Evolutionary conservation across 2,113 vertebrate species (phyloP).

Genomic region (Tachycineta bicolor): DNA sequence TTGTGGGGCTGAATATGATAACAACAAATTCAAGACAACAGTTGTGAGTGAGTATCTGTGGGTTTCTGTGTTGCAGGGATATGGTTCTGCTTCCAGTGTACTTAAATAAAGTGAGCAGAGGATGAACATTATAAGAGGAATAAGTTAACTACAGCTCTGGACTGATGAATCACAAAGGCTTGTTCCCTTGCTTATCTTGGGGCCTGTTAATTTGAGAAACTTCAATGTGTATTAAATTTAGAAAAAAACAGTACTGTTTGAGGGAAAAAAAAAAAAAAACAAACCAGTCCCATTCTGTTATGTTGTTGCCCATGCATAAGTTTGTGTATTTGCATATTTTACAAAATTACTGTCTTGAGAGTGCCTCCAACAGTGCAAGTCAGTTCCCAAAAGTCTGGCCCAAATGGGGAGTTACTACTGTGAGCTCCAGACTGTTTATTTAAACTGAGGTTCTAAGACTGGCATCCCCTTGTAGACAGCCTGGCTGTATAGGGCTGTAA

Average conservation of each 20-base stretch:
- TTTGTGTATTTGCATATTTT: background rate
- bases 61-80: background rate
- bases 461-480: background rate
- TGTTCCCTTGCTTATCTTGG: background rate
- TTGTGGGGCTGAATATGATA: conserved; percentile 87
- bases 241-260: background rate
- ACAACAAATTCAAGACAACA: conserved; percentile 89
- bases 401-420: background rate
- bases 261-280: background rate
- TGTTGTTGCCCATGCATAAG: background rate
- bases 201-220: background rate
- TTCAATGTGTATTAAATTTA: background rate
- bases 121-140: background rate
- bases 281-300: background rate
- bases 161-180: background rate
- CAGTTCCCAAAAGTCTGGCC: background rate
- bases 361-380: background rate
- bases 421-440: background rate
- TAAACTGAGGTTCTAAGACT: background rate
- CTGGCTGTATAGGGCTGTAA: background rate
- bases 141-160: background rate
- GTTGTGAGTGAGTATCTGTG: conserved; percentile 83
- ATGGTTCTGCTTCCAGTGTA: background rate
- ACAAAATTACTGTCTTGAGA: background rate
- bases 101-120: background rate